Evolutionary conservation across 2,888 invertebrate genomes (phyloP), one percentile per base, ranked within the genome.

Genomic region (Calameuta idolon): DNA sequence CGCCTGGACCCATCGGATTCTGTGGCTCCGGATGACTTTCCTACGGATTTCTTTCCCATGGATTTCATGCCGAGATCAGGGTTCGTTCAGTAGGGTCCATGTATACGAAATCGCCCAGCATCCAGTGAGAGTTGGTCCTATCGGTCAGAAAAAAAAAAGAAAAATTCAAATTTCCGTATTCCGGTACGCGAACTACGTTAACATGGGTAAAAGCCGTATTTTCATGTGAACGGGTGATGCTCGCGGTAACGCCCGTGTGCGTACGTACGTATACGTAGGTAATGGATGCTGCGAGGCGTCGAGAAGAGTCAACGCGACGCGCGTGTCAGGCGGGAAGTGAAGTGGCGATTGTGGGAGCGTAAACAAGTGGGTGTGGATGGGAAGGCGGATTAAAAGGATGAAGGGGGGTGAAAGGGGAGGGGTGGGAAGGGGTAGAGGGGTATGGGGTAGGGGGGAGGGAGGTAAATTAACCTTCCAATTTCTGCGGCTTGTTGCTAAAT

Each of bases 31-130:
- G 87, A 89, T 89, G 88, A 88, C 89, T 90, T 89, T 88, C 88
- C 89, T 89, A 86, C 86, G 87, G 85, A 90, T 90, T 89, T 89
- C 87, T 86, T 88, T 89, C 89, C 86, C 88, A 86, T 87, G 86
- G 86, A 84, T 89, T 89, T 89, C 86, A 55, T 55, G 23, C 23
- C 55, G 55, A 55, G 55, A 55, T 55, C 55, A 23, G 23, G 23
- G 9, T 2, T 23, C 55, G 55, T 23, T 55, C 9, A 23, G 55
- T 55, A 55, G 55, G 23, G 55, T 23, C 23, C 55, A 9, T 55
- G 15, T 55, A 23, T 55, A 23, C 55, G 23, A 23, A 55, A 55
- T 9, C 55, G 23, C 1, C 23, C 55, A 55, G 23, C 23, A 55
- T 55, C 55, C 55, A 23, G 23, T 9, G 55, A 55, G 55, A 55